Evolutionary conservation across 2,113 vertebrate genomes (phyloP).

Genomic region (Lycaon pictus): DNA sequence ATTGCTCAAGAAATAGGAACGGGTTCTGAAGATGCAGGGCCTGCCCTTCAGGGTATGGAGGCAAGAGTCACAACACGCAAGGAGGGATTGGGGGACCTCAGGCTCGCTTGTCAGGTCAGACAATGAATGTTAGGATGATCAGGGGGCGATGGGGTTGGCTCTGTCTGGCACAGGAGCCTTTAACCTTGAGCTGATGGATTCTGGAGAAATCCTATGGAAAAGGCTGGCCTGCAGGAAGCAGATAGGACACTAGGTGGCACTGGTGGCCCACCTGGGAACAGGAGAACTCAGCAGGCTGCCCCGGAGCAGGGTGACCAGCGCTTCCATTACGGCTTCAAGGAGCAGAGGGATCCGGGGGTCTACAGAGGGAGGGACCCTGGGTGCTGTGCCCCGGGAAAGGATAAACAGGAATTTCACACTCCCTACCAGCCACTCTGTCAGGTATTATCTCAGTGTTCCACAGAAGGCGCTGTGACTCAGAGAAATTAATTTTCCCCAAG

Average conservation of each 20-base stretch:
- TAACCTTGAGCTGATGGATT: not conserved
- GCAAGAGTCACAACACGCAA: not conserved
- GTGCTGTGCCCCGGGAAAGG: not conserved
- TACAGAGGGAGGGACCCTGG: too few relatives aligned
- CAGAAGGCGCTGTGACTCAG: not conserved
- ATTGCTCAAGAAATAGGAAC: not conserved
- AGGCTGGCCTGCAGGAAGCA: constrained; percentile 32
- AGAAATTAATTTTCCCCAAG: constrained; percentile 12
- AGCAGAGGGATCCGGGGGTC: not conserved
- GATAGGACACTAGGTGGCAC: constrained; percentile 38
- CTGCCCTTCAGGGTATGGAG: not conserved
- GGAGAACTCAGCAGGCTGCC: not conserved
- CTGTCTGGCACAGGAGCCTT: not conserved
- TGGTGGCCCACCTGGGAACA: constrained; percentile 13
- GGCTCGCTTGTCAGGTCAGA: not conserved
- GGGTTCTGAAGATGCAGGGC: not conserved
- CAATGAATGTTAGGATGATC: not conserved
- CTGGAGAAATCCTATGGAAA: not conserved
- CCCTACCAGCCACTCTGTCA: not conserved
- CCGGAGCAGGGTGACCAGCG: not conserved
- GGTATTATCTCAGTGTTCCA: not conserved
- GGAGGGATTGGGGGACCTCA: not conserved
- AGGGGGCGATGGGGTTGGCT: not conserved
- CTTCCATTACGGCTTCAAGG: not conserved
- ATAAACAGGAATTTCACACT: not conserved